Evolutionary conservation across 53 echinoderm and acorn worm species (phyloP).

Genomic region (Temnopleurus reevesii): DNA sequence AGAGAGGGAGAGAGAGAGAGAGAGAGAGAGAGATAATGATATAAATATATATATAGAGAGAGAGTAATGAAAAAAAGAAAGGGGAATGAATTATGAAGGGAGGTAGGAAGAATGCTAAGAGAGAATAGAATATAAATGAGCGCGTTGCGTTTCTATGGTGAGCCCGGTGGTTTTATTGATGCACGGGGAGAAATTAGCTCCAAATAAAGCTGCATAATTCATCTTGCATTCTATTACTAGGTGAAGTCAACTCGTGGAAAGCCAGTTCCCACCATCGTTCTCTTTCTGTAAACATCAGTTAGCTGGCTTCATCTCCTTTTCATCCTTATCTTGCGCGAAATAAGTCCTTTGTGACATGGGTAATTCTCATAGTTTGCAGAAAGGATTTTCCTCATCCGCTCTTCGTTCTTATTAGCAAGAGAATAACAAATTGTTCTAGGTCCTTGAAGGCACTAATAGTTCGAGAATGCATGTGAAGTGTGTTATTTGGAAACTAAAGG

Average conservation of each 20-base stretch:
- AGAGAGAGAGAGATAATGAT: not conserved
- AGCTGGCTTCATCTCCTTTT: not conserved
- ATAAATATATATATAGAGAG: too few relatives aligned
- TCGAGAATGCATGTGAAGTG: not conserved
- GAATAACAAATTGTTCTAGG: not conserved
- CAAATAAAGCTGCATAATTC: too few relatives aligned
- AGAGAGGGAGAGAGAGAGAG: not conserved
- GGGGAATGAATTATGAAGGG: too few relatives aligned
- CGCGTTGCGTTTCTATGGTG: conserved; percentile 5
- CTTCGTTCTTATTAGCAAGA: too few relatives aligned
- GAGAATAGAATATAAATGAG: too few relatives aligned
- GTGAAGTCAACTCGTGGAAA: not conserved
- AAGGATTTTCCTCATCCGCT: not conserved
- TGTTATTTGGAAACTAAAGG: not conserved
- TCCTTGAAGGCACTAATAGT: not conserved
- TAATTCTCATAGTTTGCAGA: conserved; percentile 16
- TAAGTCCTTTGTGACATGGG: not conserved
- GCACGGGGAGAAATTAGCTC: not conserved
- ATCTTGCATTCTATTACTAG: not conserved
- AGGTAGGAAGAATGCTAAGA: too few relatives aligned
- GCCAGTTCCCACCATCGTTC: not conserved
- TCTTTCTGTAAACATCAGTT: not conserved
- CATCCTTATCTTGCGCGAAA: not conserved
- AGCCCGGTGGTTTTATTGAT: not conserved
- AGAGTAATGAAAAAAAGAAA: too few relatives aligned